These are phyloP conservation scores for Buathra laborator DNA, from an alignment of 2,888 invertebrate species.

Conservation along the genomic window DNA sequence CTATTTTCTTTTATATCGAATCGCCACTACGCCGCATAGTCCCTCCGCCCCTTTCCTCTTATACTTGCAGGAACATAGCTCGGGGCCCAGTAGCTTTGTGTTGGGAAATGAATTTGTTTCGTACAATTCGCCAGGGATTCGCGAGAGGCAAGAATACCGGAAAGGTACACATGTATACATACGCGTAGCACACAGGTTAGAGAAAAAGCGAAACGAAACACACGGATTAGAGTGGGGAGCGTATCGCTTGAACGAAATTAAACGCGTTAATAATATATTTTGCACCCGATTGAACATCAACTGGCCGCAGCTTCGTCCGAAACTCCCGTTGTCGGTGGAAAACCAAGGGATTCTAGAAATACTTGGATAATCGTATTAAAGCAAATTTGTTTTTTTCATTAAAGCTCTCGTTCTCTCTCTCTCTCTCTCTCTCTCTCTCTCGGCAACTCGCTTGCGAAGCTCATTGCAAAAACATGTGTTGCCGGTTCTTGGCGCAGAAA, in stretches of 20 bases:
- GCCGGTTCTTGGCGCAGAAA: not conserved
- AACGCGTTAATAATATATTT: slow-evolving; percentile 62
- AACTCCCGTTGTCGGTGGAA: not conserved
- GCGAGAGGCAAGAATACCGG: slow-evolving; percentile 38
- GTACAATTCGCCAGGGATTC: slow-evolving; percentile 50
- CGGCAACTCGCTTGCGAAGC: not conserved
- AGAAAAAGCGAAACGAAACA: slow-evolving; percentile 31
- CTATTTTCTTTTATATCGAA: slow-evolving; percentile 68
- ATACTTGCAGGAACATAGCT: slow-evolving; percentile 31
- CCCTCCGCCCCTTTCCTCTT: not conserved
- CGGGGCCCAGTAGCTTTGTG: slow-evolving; percentile 22
- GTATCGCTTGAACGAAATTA: slow-evolving; percentile 56
- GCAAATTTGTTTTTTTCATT: not conserved
- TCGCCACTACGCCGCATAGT: slow-evolving; percentile 42
- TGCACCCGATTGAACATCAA: slow-evolving; percentile 56
- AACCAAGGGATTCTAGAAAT: not conserved
- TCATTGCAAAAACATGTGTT: not conserved
- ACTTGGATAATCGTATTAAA: not conserved
- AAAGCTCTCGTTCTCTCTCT: no score
- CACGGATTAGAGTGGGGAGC: slow-evolving; percentile 1
- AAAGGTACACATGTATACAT: slow-evolving; percentile 30
- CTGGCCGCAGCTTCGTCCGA: slow-evolving; percentile 31
- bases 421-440: no score
- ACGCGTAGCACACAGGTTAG: not conserved
- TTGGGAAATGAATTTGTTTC: slow-evolving; percentile 53